These are phyloP conservation scores for Leptura quadrifasciata DNA, from an alignment of 2,888 invertebrate species.

Conservation along the genomic window DNA sequence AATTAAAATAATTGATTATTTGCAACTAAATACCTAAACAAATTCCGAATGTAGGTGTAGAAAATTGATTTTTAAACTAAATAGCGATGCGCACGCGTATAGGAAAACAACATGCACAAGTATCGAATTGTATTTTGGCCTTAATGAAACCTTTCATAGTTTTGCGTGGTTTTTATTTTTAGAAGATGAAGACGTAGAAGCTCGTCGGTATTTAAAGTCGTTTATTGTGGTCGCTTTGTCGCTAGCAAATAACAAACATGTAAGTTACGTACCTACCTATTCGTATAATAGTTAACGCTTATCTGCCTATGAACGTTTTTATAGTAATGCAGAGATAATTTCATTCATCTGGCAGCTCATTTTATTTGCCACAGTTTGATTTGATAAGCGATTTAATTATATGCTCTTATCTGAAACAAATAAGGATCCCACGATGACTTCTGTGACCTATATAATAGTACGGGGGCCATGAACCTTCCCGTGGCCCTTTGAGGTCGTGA, in stretches of 20 bases:
- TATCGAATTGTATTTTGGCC: slow-evolving; percentile 32
- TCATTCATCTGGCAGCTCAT: too few relatives aligned
- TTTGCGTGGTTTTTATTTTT: slow-evolving; percentile 36
- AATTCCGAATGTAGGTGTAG: slow-evolving; percentile 50
- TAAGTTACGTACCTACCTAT: background rate
- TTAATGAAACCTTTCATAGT: slow-evolving; percentile 32
- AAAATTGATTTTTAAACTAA: slow-evolving; percentile 55
- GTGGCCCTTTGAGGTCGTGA: too few relatives aligned
- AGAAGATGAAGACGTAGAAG: slow-evolving; percentile 25
- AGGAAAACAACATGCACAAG: background rate
- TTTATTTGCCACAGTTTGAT: too few relatives aligned
- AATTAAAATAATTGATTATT: slow-evolving; percentile 4
- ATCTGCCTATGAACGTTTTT: too few relatives aligned
- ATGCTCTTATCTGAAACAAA: too few relatives aligned
- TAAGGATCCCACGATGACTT: background rate
- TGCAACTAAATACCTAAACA: slow-evolving; percentile 27
- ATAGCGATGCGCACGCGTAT: slow-evolving; percentile 14
- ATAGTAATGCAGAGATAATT: too few relatives aligned
- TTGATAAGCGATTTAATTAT: too few relatives aligned
- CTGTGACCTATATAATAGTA: background rate
- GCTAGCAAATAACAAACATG: slow-evolving; percentile 2
- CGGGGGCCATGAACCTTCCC: too few relatives aligned
- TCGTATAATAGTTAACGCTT: too few relatives aligned
- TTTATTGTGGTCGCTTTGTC: background rate
- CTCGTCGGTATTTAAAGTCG: background rate